Base-by-base conservation (phyloP, 2,888 invertebrate species). In the Ceraclea dissimilis region DNA sequence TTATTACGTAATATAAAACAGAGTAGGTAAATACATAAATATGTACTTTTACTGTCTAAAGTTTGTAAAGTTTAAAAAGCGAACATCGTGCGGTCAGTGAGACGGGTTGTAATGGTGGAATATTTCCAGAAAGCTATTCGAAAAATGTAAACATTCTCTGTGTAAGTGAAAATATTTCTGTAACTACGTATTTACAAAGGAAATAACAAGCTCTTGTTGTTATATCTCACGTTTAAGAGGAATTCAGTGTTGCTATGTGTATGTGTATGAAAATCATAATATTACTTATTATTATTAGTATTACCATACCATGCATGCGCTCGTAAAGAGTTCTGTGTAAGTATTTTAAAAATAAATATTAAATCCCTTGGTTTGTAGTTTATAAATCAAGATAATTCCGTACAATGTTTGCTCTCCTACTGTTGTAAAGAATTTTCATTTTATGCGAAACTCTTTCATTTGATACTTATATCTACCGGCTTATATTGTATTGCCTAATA, bases 1-100 rank as follows among this genome's bases (percentile, higher is more conserved):
- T n/a, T 26, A 26, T 26, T 26, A 6, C 5, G 26, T 26, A 26
- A 6, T 26, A 54, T 59, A 51, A 54, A 57, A 61, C 8, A 8
- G 13, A 13, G 39, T 39, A 39, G 13, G 39, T 39, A 39, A 8
- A 16, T 16, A 58, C 58, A 57, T 60, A 26, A 13, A 13, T 39
- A 39, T 13, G 39, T 13, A 39, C n/a, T 39, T 16, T n/a, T 39
- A 39, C 4, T 2, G 13, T 39, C 2, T 4, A 13, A 39, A 39
- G 39, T 39, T 39, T 39, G 13, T 4, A 39, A 39, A 39, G 39
- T 39, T 39, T 39, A 39, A 39, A 39, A 39, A 39, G 39, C 39
- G 11, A 31, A 11, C 31, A 39, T 8, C 39, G n/a, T 39, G 39
- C 16, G 39, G 39, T 39, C 39, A 39, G 39, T 16, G 39, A 39